Conservation (phyloP, 1,140 invertebrate species). For the Hormaphis cornu region DNA sequence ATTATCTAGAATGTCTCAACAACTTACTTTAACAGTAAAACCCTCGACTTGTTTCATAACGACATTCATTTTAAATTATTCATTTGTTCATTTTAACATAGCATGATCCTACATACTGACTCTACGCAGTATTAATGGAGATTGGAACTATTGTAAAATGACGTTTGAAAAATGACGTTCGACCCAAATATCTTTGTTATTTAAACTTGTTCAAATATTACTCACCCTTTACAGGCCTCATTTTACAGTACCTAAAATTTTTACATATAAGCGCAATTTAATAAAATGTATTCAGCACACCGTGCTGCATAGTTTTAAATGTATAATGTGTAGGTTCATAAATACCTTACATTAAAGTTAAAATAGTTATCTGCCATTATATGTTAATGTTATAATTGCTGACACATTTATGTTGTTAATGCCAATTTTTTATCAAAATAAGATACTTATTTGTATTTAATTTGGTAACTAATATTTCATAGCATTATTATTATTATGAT, state of each 20-base stretch:
- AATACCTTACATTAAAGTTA: too few species aligned
- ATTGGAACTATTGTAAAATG: too few species aligned
- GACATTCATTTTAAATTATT: conserved; percentile 16
- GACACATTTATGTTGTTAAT: too few species aligned
- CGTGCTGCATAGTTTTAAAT: too few species aligned
- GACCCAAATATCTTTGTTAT: conserved; percentile 25
- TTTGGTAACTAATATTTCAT: too few species aligned
- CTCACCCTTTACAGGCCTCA: conserved; percentile 11
- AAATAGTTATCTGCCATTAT: too few species aligned
- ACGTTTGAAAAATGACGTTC: conserved; percentile 12
- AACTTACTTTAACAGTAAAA: conserved; percentile 1
- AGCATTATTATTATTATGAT: too few species aligned
- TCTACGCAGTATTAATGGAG: too few species aligned
- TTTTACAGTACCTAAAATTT: background rate
- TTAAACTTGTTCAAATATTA: conserved; percentile 18
- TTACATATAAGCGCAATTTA: background rate
- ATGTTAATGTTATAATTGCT: too few species aligned
- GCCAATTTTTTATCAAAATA: background rate
- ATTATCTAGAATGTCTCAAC: background rate
- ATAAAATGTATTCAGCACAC: background rate
- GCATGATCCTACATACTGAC: background rate
- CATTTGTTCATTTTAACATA: background rate
- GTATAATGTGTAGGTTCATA: too few species aligned
- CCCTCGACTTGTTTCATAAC: background rate
- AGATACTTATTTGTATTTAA: background rate